Conservation (phyloP, 1,140 invertebrate genomes). For the Zophobas morio region DNA sequence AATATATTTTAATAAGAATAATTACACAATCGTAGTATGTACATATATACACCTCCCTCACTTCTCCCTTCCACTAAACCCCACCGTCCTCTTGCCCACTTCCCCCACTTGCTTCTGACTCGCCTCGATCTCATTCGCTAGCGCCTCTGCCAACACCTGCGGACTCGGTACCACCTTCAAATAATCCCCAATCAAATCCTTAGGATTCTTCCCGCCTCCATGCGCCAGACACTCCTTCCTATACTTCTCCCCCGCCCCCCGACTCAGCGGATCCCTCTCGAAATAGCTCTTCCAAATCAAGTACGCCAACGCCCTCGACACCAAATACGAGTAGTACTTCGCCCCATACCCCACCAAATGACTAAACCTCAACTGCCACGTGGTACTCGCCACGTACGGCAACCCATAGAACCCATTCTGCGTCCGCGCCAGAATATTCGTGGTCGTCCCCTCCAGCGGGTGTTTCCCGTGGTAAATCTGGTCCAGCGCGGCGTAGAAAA, state of each 20-base stretch:
- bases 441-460: conserved; percentile 75
- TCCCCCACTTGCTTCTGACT: conserved; percentile 48
- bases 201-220: conserved; percentile 90
- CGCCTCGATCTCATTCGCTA: conserved; percentile 74
- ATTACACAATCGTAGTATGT: too few species aligned
- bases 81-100: neutral
- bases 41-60: too few species aligned
- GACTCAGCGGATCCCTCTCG: conserved; percentile 84
- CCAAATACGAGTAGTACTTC: conserved; percentile 98
- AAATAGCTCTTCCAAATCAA: conserved; percentile 95
- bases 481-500: conserved; percentile 91
- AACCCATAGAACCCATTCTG: conserved; percentile 90
- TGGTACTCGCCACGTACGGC: conserved; percentile 90
- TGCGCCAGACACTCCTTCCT: conserved; percentile 84
- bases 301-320: conserved; percentile 93
- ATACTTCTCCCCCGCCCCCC: conserved; percentile 83
- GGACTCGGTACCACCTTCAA: conserved; percentile 79
- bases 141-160: conserved; percentile 70
- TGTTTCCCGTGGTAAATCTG: conserved; percentile 87
- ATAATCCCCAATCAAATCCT: conserved; percentile 81
- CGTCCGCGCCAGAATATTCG: conserved; percentile 84
- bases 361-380: conserved; percentile 96
- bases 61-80: too few species aligned
- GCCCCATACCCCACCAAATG: conserved; percentile 98
- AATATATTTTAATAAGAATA: too few species aligned